phyloP scores from a whole-genome alignment of 37 sponge, comb jelly and placozoan genomes.

The Cladorhizidae sp. region DNA sequence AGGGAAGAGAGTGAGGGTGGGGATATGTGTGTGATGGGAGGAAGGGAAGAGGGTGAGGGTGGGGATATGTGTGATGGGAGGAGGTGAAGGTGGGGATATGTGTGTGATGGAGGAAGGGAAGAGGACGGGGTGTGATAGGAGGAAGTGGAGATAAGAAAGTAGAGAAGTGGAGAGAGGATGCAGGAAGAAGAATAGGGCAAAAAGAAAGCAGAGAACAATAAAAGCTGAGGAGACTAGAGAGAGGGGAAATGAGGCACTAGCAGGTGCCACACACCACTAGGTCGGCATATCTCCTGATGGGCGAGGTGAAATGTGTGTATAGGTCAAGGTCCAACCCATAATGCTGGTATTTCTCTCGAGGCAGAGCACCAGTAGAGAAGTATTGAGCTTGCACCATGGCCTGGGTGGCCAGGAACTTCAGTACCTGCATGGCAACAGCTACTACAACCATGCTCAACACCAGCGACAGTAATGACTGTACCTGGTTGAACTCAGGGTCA shows the following conservation, averaged over 20 bases:
- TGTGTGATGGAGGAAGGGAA: too few species aligned
- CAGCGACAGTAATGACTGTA: neutral
- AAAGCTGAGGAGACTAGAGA: neutral
- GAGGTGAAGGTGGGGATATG: too few species aligned
- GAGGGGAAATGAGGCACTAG: too few species aligned
- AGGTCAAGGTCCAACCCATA: constrained; percentile 77
- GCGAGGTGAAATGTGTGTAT: constrained; percentile 89
- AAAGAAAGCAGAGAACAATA: neutral
- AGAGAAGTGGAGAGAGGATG: neutral
- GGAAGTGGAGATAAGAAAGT: too few species aligned
- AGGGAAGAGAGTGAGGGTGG: neutral
- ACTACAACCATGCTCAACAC: neutral
- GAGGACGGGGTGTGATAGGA: too few species aligned
- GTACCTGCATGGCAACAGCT: constrained; percentile 20
- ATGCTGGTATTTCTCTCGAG: constrained; percentile 52
- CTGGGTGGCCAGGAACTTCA: constrained; percentile 61
- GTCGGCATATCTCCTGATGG: constrained; percentile 88
- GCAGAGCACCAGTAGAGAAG: constrained; percentile 46
- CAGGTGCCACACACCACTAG: constrained; percentile 59
- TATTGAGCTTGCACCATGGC: constrained; percentile 73
- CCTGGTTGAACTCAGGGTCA: constrained; percentile 61
- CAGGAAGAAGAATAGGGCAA: neutral
- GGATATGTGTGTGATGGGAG: too few species aligned
- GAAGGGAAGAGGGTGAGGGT: too few species aligned
- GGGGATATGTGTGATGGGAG: too few species aligned